Percentiles rank a stretch among this genome's conserved stretches.
These are phyloP conservation scores for Silurus lanzhouensis DNA, from an alignment of 2,797 vertebrate species.

Conservation along the genomic window DNA sequence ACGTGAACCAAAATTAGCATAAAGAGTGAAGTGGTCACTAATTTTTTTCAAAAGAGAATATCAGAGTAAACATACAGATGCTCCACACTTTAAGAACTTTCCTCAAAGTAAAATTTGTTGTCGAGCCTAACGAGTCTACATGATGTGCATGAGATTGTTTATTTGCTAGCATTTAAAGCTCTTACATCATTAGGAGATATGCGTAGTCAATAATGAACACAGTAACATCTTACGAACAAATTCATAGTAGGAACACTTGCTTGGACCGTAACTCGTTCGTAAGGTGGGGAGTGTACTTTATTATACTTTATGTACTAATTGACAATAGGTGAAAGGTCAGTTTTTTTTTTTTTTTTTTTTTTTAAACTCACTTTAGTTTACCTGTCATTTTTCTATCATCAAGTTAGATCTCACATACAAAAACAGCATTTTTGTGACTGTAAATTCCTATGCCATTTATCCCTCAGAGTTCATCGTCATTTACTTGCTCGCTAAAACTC, in stretches of 20 bases:
- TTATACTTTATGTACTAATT: background rate
- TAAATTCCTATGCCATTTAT: background rate
- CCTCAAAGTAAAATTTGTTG: background rate
- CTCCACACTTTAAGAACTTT: too few species aligned
- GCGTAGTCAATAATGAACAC: too few species aligned
- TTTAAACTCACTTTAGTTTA: background rate
- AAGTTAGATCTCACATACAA: background rate
- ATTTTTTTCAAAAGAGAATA: background rate
- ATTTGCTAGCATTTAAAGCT: too few species aligned
- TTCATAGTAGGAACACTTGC: too few species aligned
- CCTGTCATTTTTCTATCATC: background rate
- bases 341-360: too few species aligned
- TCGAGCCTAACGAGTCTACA: too few species aligned
- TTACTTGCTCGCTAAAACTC: background rate
- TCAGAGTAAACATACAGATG: background rate
- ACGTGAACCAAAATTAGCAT: background rate
- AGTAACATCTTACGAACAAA: too few species aligned
- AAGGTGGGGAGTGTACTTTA: too few species aligned
- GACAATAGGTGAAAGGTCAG: background rate
- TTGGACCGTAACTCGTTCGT: too few species aligned
- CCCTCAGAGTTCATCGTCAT: background rate
- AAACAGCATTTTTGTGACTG: background rate
- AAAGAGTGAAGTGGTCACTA: background rate
- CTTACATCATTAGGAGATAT: too few species aligned
- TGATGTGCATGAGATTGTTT: too few species aligned